Base-by-base conservation (phyloP, 2,113 vertebrate species). In the Anarhynchus alexandrinus region DNA sequence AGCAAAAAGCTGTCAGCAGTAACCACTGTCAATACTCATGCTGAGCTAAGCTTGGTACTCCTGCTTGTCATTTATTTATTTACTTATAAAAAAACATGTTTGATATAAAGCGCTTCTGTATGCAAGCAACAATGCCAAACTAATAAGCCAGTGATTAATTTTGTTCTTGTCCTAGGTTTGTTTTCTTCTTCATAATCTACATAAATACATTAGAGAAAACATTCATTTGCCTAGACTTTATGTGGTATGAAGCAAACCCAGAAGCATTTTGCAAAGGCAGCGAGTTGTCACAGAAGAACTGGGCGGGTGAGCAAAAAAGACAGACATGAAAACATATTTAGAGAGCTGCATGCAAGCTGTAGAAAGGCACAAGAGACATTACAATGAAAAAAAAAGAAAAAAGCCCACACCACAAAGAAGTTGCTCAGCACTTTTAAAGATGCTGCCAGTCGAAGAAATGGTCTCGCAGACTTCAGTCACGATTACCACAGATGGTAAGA, bases 1-100 rank as follows among this genome's bases (percentile, higher is more conserved):
- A 96, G 89, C 62, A 97, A 93, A 95, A 97, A 95, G 95, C 94
- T 97, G 95, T 97, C 94, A 93, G 94, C 94, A 87, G 69, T 79
- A 96, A 95, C 96, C 82, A 96, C 89, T 95, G 95, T 95, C 89
- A 96, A 90, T 96, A 94, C 54, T 88, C 94, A 89, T 92, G 90
- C 95, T 96, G 95, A 66, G 90, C 88, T 93, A 70, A 88, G 94
- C 92, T 96, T 74, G 59, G 76, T 91, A 79, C 82, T 95, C 92
- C 90, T 85, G 42, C 72, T 96, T 83, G 91, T 96, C 90, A 84
- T 97, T 97, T 95, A 94, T 96, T 92, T 97, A 88, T 89, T 97
- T 91, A 80, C 79, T 96, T 94, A 80, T 74, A 87, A 93, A 82
- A 93, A 96, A 87, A 25, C 45, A 57, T 88, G 74, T 72, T 90